A percentile compares a stretch with the other conserved stretches of the same genome.
phyloP scores from a whole-genome alignment of 2,113 vertebrate genomes.

The Tachuris rubrigastra region DNA sequence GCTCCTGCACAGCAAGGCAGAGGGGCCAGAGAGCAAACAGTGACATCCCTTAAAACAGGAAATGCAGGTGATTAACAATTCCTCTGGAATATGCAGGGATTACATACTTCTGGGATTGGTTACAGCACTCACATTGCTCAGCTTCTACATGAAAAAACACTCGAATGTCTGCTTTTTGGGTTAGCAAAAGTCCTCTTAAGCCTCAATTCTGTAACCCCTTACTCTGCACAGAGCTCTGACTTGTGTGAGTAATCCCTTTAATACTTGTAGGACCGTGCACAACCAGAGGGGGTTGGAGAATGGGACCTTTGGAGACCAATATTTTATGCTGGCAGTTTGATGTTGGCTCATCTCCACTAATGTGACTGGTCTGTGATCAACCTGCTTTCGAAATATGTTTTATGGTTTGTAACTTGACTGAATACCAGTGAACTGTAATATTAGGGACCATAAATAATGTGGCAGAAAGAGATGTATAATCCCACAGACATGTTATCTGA shows the following conservation, averaged over 20 bases:
- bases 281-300: neutral
- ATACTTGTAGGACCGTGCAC: neutral
- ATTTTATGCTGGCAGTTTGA: slow-evolving; percentile 46
- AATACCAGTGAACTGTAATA: slow-evolving; percentile 18
- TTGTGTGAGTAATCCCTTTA: slow-evolving; percentile 43
- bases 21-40: neutral
- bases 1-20: neutral
- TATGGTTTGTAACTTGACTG: slow-evolving; percentile 55
- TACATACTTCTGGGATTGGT: neutral
- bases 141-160: neutral
- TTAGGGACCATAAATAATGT: slow-evolving; percentile 49
- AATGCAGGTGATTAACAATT: neutral
- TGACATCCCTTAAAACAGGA: slow-evolving; percentile 6
- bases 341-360: slow-evolving; percentile 63
- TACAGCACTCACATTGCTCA: neutral
- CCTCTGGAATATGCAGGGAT: neutral
- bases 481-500: slow-evolving; percentile 24
- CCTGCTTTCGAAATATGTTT: slow-evolving; percentile 52
- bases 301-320: neutral
- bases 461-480: slow-evolving; percentile 24
- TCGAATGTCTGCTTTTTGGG: slow-evolving; percentile 23
- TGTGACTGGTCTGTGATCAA: slow-evolving; percentile 39
- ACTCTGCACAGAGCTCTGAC: slow-evolving; percentile 1
- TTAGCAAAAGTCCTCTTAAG: slow-evolving; percentile 20
- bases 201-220: neutral